Evolutionary conservation across 1,140 invertebrate species (phyloP).

Genomic region (Aricia agestis): DNA sequence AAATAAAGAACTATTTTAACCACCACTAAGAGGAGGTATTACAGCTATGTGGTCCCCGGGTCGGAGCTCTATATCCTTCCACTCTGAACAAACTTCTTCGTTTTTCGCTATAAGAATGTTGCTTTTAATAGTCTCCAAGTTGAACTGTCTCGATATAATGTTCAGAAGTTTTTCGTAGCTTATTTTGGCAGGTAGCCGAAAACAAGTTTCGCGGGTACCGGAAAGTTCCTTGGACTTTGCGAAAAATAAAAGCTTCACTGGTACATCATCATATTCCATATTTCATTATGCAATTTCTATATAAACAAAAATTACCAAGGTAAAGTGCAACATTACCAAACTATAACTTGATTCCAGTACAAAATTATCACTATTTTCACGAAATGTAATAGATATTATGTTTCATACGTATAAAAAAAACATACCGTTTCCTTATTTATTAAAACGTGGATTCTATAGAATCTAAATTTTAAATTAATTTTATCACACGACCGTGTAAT

Average conservation of each 20-base stretch:
- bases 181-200: slow-evolving; percentile 73
- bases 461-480: too few species aligned
- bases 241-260: slow-evolving; percentile 88
- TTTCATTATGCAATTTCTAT: slow-evolving; percentile 50
- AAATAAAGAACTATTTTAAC: slow-evolving; percentile 76
- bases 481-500: too few species aligned
- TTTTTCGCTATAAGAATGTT: slow-evolving; percentile 88
- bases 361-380: too few species aligned
- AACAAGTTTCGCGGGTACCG: slow-evolving; percentile 76
- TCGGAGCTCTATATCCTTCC: slow-evolving; percentile 77
- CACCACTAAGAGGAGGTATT: slow-evolving; percentile 92
- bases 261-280: slow-evolving; percentile 68
- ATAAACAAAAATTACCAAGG: slow-evolving; percentile 17
- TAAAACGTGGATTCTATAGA: too few species aligned
- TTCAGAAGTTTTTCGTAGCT: slow-evolving; percentile 77
- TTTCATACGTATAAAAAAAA: too few species aligned
- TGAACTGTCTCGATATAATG: slow-evolving; percentile 78
- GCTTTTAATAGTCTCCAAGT: slow-evolving; percentile 81
- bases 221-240: slow-evolving; percentile 89
- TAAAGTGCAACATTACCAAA: neutral
- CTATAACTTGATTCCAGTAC: too few species aligned
- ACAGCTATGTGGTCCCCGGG: slow-evolving; percentile 87
- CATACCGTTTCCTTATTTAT: too few species aligned
- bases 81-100: slow-evolving; percentile 82
- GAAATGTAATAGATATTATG: too few species aligned